Evolutionary conservation across 2,113 vertebrate genomes (phyloP).

Genomic region (Fregata magnificens): DNA sequence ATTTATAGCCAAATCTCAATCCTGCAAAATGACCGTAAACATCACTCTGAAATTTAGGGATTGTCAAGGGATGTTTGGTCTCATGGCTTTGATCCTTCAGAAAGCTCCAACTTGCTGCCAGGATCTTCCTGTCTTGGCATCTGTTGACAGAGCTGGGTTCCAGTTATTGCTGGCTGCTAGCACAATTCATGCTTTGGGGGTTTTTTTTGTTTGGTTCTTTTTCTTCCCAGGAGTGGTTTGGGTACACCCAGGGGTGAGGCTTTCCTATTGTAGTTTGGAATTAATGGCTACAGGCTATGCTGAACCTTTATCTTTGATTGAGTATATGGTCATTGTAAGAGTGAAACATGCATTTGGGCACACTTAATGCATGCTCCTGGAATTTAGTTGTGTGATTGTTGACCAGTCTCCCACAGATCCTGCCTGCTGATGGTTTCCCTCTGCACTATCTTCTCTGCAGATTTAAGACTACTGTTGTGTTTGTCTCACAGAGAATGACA

Average conservation of each 20-base stretch:
- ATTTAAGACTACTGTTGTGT: neutral
- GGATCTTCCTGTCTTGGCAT: neutral
- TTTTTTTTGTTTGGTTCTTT: neutral
- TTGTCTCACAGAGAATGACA: neutral
- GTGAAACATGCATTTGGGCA: neutral
- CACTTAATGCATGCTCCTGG: neutral
- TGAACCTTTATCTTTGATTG: neutral
- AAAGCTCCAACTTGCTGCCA: neutral
- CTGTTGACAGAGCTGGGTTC: neutral
- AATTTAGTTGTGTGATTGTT: neutral
- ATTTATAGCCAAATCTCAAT: neutral
- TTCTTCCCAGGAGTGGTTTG: neutral
- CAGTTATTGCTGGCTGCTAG: neutral
- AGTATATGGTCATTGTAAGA: neutral
- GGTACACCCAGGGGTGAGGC: neutral
- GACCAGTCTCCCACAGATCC: neutral
- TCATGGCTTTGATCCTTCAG: neutral
- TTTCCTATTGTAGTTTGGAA: neutral
- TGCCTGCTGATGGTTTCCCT: neutral
- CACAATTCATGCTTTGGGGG: neutral
- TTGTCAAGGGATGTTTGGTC: neutral
- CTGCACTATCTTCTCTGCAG: neutral
- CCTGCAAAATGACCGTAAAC: neutral
- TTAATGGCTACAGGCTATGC: neutral
- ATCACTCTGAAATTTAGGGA: neutral